Evolutionary conservation across 1,140 invertebrate genomes (phyloP).

Genomic region (Aphelenchoides avenae): DNA sequence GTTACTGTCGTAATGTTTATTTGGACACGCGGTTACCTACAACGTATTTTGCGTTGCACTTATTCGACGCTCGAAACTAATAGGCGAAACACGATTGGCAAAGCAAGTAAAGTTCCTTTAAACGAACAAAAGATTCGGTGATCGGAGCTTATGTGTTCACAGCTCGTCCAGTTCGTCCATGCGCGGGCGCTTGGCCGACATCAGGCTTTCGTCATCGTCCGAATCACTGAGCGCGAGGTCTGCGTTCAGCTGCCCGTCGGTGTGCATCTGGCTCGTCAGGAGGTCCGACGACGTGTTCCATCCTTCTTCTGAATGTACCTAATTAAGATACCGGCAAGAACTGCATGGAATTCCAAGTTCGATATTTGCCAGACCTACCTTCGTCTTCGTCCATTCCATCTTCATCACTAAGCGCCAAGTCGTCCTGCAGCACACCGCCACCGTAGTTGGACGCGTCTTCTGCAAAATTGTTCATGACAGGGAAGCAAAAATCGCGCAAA

Average conservation of each 20-base stretch:
- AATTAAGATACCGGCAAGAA: constrained; percentile 1
- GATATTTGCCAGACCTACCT: not conserved
- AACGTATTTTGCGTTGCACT: too few relatives aligned
- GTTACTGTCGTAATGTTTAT: too few relatives aligned
- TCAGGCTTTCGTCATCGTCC: constrained; percentile 22
- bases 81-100: too few relatives aligned
- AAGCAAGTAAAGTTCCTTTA: too few relatives aligned
- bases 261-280: constrained; percentile 30
- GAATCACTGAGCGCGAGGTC: constrained; percentile 37
- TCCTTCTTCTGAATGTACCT: constrained; percentile 4
- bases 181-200: constrained; percentile 16
- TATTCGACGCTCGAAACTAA: too few relatives aligned
- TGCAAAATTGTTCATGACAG: too few relatives aligned
- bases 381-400: constrained; percentile 22
- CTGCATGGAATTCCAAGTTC: constrained; percentile 1
- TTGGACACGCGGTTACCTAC: too few relatives aligned
- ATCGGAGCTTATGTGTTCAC: too few relatives aligned
- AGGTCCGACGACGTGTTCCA: constrained; percentile 14
- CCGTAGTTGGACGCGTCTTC: too few relatives aligned
- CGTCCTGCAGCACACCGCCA: constrained; percentile 25
- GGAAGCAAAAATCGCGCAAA: too few relatives aligned
- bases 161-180: constrained; percentile 26
- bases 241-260: constrained; percentile 26
- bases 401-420: constrained; percentile 16
- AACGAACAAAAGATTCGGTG: too few relatives aligned